Evolutionary conservation across 2,113 vertebrate species (phyloP).

Genomic region (Microcebus ravelobensis): DNA sequence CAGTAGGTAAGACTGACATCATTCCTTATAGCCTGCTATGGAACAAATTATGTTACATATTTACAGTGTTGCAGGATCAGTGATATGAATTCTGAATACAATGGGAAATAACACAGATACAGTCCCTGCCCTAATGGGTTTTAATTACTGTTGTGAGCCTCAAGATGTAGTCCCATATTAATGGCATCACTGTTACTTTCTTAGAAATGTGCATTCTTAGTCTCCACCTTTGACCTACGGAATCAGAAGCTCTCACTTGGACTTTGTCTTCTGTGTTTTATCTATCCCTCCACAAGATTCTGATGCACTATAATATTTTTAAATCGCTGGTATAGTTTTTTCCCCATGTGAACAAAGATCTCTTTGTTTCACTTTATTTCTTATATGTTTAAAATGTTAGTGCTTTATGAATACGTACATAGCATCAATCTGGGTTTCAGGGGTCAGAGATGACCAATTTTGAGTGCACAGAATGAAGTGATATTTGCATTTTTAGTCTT

Average conservation of each 20-base stretch:
- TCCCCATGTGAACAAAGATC: not conserved
- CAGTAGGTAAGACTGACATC: not conserved
- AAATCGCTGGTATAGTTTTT: not conserved
- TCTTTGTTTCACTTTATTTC: not conserved
- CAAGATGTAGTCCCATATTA: not conserved
- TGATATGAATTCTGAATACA: not conserved
- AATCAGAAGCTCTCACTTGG: not conserved
- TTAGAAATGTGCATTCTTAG: not conserved
- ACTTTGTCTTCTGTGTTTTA: not conserved
- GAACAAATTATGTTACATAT: not conserved
- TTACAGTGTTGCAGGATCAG: not conserved
- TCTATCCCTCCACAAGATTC: not conserved
- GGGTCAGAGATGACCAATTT: not conserved
- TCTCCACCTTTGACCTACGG: not conserved
- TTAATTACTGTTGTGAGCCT: not conserved
- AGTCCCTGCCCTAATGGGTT: not conserved
- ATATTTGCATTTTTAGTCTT: not conserved
- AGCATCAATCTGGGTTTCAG: not conserved
- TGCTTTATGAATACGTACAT: not conserved
- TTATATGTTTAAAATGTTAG: not conserved
- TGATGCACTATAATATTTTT: not conserved
- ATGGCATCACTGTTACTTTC: not conserved
- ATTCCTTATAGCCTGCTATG: not conserved
- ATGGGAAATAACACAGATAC: not conserved
- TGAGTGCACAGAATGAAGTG: not conserved